Percentiles rank a stretch among this genome's conserved stretches.
Evolutionary conservation across 2,113 vertebrate species (phyloP).

Genomic region (Varanus salvator): DNA sequence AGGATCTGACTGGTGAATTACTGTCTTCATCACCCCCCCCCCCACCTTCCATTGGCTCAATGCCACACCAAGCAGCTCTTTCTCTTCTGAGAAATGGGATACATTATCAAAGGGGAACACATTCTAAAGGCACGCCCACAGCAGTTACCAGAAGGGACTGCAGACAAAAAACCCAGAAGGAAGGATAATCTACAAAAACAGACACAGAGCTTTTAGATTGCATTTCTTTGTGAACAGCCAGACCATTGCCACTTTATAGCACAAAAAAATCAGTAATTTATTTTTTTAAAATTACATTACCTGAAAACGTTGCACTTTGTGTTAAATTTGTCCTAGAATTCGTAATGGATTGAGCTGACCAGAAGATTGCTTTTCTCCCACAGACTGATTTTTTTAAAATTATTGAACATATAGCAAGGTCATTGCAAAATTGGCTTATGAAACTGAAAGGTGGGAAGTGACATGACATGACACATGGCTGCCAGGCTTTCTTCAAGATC

Average conservation of each 20-base stretch:
- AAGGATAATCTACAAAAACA: background rate
- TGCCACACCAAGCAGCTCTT: conserved; percentile 12
- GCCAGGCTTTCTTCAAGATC: background rate
- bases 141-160: background rate
- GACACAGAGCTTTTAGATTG: conserved; percentile 15
- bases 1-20: background rate
- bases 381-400: background rate
- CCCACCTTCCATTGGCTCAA: background rate
- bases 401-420: background rate
- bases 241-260: background rate
- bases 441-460: background rate
- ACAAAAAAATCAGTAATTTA: conserved; percentile 1
- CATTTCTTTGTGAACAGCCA: background rate
- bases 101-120: conserved; percentile 65
- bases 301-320: conserved; percentile 34
- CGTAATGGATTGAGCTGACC: background rate
- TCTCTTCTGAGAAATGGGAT: background rate
- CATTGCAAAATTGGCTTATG: background rate
- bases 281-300: background rate
- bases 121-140: conserved; percentile 44
- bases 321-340: conserved; percentile 5
- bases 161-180: background rate
- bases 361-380: background rate
- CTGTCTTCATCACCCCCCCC: background rate
- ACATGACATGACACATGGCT: background rate